Conservation (phyloP, 2,888 invertebrate genomes). For the Acleris laterana region DNA sequence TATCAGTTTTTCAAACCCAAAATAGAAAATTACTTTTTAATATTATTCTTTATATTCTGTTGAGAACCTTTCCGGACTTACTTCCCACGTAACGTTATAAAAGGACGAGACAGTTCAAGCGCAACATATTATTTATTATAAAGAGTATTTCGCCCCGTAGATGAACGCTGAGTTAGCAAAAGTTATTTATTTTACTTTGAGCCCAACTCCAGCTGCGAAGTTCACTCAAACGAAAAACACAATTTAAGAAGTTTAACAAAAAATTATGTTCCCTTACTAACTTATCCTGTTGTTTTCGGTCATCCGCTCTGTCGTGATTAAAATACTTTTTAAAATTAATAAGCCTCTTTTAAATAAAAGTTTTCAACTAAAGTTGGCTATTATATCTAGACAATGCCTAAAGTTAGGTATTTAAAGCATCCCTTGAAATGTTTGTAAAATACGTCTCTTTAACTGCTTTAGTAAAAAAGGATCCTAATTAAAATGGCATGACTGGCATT, state of each 20-base stretch:
- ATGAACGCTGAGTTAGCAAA: slow-evolving; percentile 49
- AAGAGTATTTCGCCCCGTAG: slow-evolving; percentile 41
- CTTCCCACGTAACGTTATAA: no score
- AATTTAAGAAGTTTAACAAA: slow-evolving; percentile 57
- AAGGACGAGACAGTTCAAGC: slow-evolving; percentile 25
- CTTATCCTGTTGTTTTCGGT: slow-evolving; percentile 51
- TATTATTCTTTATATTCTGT: no score
- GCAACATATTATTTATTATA: slow-evolving; percentile 36
- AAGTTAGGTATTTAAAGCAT: no score
- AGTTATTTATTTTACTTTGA: slow-evolving; percentile 49
- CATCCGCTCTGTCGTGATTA: slow-evolving; percentile 53
- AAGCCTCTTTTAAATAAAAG: slow-evolving; percentile 27
- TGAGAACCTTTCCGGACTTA: no score
- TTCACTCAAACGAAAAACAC: slow-evolving; percentile 58
- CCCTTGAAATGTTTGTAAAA: no score
- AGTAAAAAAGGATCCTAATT: no score
- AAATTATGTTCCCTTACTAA: slow-evolving; percentile 46
- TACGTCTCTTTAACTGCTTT: no score
- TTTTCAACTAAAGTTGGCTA: slow-evolving; percentile 17
- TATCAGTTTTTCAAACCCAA: no score
- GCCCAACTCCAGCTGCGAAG: slow-evolving; percentile 46
- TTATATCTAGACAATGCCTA: slow-evolving; percentile 11
- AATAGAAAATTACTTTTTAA: no score
- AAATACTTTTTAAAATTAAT: slow-evolving; percentile 45
- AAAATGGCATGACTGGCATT: no score